phyloP scores from a whole-genome alignment of 2,797 vertebrate species.

The Ispidina picta region DNA sequence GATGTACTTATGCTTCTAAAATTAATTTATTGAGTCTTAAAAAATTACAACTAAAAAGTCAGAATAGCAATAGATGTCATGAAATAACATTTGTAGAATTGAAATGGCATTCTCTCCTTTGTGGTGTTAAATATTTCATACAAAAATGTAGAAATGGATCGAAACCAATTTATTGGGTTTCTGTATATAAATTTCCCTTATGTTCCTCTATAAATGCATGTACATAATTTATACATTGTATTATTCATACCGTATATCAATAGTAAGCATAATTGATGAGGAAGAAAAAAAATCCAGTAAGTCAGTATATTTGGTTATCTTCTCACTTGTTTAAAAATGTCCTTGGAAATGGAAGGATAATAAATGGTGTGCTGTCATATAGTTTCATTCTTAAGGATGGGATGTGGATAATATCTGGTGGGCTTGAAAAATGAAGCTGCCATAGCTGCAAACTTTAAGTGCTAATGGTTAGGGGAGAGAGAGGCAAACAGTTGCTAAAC shows the following conservation, averaged over 20 bases:
- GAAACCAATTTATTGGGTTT: neutral
- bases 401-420: neutral
- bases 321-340: slow-evolving; percentile 16
- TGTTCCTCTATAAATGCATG: neutral
- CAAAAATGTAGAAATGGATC: neutral
- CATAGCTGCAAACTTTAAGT: neutral
- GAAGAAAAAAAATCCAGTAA: neutral
- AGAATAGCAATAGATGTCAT: neutral
- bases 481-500: neutral
- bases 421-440: slow-evolving; percentile 10
- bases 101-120: neutral
- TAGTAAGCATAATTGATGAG: neutral
- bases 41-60: neutral
- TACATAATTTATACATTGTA: neutral
- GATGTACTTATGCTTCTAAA: neutral
- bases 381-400: slow-evolving; percentile 3
- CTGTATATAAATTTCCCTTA: neutral
- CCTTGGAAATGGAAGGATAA: slow-evolving; percentile 11
- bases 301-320: neutral
- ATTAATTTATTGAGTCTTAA: neutral
- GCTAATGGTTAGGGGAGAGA: neutral
- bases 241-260: neutral
- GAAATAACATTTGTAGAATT: neutral
- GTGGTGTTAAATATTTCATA: neutral
- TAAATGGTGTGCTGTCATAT: neutral